Base-by-base conservation (phyloP, 2,113 vertebrate genomes). In the Oncorhynchus kisutch region DNA sequence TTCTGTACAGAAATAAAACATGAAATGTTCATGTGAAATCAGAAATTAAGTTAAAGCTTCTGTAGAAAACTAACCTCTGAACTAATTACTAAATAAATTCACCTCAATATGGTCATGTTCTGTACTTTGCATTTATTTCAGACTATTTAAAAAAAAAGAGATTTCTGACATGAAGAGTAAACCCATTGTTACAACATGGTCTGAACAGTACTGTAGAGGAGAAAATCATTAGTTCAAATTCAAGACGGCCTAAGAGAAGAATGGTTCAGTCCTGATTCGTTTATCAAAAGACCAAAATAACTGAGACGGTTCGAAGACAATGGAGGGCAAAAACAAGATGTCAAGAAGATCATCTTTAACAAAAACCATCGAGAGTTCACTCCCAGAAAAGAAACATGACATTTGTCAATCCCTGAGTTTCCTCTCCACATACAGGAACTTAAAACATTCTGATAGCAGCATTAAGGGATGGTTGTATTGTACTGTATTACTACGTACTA, bases 361-460 rank as follows among this genome's bases (percentile, higher is more conserved):
- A 45, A 45, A 45, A 45, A 45, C 39, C 9, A 45, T 11, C 39
- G 11, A 45, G 39, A 45, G 9, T 45, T 45, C 39, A 45, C 39
- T 45, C 39, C 76, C 67, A 54, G 29, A 24, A 51, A 62, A 75
- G 8, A 45, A 45, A 45, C 39, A 45, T 45, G 39, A 45, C 39
- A 45, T 45, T 45, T 45, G 39, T 45, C 39, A 82, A 86, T 87
- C 91, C 92, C 92, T 93, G 92, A 93, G 92, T 88, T 91, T 70
- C 66, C 51, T 51, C 20, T 73, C 45, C 29, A 20, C 14, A 34
- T 11, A 9, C 2, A 16, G 7, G 5, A 24, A n/a, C n/a, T 22
- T 62, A 2, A 22, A 24, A 62, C 3, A 22, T 8, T 45, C 39
- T 62, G 59, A 5, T 62, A 22, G 51, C 51, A 54, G 12, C 65